Evolutionary conservation across 2,888 invertebrate species (phyloP).

Genomic region (Hydropsyche betteni): DNA sequence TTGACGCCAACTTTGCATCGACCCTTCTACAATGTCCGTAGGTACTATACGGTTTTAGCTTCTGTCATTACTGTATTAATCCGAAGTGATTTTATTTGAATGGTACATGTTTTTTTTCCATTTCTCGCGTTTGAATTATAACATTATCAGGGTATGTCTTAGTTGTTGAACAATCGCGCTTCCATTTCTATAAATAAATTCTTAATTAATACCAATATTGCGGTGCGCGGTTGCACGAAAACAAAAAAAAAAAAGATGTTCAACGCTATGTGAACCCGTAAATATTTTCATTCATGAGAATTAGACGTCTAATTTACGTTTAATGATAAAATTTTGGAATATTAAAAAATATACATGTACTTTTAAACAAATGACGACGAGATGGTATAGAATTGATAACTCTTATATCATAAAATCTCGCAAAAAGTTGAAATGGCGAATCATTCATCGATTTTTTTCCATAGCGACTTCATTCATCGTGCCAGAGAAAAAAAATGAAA

Average conservation of each 20-base stretch:
- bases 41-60: too few relatives aligned
- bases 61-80: too few relatives aligned
- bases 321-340: neutral
- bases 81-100: too few relatives aligned
- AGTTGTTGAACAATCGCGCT: too few relatives aligned
- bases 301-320: neutral
- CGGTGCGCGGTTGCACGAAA: neutral
- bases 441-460: too few relatives aligned
- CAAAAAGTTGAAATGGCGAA: too few relatives aligned
- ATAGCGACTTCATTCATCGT: too few relatives aligned
- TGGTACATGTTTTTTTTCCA: neutral
- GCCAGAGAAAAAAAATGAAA: too few relatives aligned
- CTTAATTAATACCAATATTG: conserved; percentile 14
- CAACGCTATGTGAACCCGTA: conserved; percentile 30
- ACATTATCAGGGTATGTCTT: too few relatives aligned
- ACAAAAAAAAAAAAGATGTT: conserved; percentile 13
- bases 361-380: too few relatives aligned
- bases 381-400: too few relatives aligned
- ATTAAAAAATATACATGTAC: neutral
- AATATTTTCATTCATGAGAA: conserved; percentile 21
- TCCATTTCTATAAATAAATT: neutral
- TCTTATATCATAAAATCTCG: too few relatives aligned
- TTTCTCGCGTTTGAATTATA: neutral
- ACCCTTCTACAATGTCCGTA: neutral
- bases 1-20: conserved; percentile 14